phyloP scores from a whole-genome alignment of 2,113 vertebrate genomes.

The Peucedramus taeniatus region DNA sequence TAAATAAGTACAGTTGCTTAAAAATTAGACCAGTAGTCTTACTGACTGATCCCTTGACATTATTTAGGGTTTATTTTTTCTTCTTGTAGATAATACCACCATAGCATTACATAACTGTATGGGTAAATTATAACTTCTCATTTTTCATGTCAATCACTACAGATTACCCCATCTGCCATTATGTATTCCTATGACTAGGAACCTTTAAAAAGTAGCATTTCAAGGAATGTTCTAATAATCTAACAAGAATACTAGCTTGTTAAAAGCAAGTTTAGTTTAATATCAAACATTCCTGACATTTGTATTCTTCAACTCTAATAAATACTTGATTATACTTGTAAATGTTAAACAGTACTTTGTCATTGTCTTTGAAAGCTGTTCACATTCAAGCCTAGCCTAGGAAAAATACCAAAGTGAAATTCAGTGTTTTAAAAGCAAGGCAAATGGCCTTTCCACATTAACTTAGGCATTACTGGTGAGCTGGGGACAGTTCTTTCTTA shows the following conservation, averaged over 20 bases:
- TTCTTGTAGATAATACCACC: background rate
- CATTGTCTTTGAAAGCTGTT: background rate
- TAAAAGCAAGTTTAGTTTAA: background rate
- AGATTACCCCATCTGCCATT: background rate
- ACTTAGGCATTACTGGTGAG: background rate
- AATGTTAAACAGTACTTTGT: background rate
- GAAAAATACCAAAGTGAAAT: background rate
- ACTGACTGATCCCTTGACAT: background rate
- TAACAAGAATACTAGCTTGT: background rate
- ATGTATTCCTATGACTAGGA: background rate
- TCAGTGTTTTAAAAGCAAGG: background rate
- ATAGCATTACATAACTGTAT: background rate
- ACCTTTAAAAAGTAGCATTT: background rate
- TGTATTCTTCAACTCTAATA: background rate
- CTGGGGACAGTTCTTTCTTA: background rate
- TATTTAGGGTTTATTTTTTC: background rate
- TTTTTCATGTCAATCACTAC: conserved; percentile 19
- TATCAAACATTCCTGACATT: background rate
- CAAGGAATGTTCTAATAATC: background rate
- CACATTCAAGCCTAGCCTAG: background rate
- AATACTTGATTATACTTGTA: background rate
- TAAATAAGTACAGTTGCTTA: background rate
- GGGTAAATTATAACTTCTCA: conserved; percentile 19
- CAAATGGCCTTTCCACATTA: background rate
- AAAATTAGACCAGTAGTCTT: background rate